Percentiles rank a stretch among this genome's conserved stretches.
Conservation (phyloP, 2,888 invertebrate species). For the Atrina japonica region DNA sequence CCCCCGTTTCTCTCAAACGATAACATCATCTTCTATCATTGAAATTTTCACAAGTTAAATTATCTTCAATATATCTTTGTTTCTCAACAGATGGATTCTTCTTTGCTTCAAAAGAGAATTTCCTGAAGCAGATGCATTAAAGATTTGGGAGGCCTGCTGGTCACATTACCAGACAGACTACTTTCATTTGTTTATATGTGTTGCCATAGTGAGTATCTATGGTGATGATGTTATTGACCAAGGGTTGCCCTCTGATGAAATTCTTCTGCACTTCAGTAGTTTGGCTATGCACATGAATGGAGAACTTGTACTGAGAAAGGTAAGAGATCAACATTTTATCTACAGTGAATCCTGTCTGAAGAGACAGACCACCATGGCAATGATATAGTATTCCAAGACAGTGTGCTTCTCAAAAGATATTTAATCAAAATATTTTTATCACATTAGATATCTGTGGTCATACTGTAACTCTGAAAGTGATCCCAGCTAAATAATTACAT, state of each 20-base stretch:
- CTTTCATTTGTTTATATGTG: constrained; percentile 96
- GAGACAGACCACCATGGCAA: no score
- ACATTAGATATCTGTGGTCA: no score
- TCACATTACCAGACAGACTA: constrained; percentile 97
- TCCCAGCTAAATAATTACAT: no score
- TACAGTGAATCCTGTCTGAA: no score
- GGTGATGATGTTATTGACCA: constrained; percentile 92
- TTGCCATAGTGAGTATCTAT: constrained; percentile 95
- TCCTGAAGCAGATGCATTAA: constrained; percentile 91
- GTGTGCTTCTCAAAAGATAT: no score
- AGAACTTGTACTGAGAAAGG: constrained; percentile 91
- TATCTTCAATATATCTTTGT: neutral
- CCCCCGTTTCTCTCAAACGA: no score
- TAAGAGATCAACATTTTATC: constrained; percentile 66
- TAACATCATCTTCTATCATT: no score
- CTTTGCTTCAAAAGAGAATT: constrained; percentile 94
- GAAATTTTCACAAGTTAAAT: no score
- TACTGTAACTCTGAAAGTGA: no score
- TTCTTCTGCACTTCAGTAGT: constrained; percentile 96
- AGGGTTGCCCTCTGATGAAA: constrained; percentile 95
- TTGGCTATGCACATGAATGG: constrained; percentile 99
- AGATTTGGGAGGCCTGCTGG: constrained; percentile 99
- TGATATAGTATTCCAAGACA: no score
- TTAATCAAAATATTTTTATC: no score
- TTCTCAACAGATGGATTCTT: constrained; percentile 87